Evolutionary conservation across 2,797 vertebrate species (phyloP), one percentile per base, ranked within the genome.

Genomic region (Cirrhinus molitorella): DNA sequence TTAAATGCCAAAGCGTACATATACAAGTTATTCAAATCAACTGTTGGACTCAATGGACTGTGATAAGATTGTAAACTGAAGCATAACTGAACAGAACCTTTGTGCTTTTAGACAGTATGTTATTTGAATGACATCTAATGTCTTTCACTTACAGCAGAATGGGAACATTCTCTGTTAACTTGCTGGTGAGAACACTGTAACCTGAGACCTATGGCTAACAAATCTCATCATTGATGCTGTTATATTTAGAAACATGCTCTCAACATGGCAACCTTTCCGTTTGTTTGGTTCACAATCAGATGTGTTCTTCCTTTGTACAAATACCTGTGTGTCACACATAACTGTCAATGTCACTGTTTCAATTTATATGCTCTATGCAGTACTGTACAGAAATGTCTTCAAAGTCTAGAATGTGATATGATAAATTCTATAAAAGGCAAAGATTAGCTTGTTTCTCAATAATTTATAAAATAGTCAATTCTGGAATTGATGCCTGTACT

Each of bases 1-100:
- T 74, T 3, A 51, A 40, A 74, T 84, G 67, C 79, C 70, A 84
- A 84, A 86, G 87, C 40, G n/a, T 68, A 16, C 12, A 73, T 8
- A 45, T 21, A 49, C 7, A 37, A 51, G 4, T 31, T 8, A 51
- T 17, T 73, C 19, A 53, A 34, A 34, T 34, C 1, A 72, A 51
- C 25, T 10, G 16, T 21, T 12, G 47, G 70, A 53, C 47, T 53
- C 9, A 2, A 28, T 68, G 65, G n/a, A 65, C 28, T 79, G 61
- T 37, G 19, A 10, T 21, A 13, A 25, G 53, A 23, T 51, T 51
- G 77, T 37, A 37, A 37, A 65, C 49, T 66, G 10, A 43, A 77
- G 23, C 45, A n/a, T 49, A 47, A 67, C 10, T 14, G 10, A 57
- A 57, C 7, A 10, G 1, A 68, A 43, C 65, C 17, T 31, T 63